Percentiles rank a stretch among this genome's conserved stretches.
phyloP scores from a whole-genome alignment of 2,797 vertebrate genomes.

The Vultur gryphus region DNA sequence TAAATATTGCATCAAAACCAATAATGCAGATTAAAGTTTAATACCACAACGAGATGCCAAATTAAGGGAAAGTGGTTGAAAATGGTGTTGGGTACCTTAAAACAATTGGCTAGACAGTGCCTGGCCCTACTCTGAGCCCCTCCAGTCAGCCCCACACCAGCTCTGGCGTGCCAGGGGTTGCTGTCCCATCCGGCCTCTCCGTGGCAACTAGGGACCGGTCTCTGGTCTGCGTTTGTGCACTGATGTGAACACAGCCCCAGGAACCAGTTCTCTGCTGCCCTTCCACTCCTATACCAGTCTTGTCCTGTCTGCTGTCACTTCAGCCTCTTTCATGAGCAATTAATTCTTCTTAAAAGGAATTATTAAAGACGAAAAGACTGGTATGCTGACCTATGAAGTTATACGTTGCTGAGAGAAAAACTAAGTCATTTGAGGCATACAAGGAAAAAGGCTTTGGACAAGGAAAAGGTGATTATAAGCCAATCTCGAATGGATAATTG shows the following conservation, averaged over 20 bases:
- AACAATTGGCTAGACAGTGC: background rate
- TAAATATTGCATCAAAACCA: slow-evolving; percentile 5
- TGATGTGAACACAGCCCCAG: background rate
- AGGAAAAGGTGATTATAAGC: background rate
- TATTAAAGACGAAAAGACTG: background rate
- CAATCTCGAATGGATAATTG: background rate
- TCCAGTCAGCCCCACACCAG: background rate
- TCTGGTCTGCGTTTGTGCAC: background rate
- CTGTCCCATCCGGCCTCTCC: background rate
- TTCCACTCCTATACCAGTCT: background rate
- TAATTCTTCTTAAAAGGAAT: background rate
- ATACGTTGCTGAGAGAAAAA: background rate
- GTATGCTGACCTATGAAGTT: background rate
- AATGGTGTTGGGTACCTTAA: background rate
- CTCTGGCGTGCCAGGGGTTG: background rate
- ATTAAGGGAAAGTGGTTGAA: background rate
- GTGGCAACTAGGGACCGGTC: background rate
- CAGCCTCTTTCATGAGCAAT: background rate
- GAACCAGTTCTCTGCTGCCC: background rate
- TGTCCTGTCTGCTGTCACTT: background rate
- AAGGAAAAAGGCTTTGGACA: background rate
- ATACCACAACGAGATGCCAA: background rate
- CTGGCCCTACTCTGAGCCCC: background rate
- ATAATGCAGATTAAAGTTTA: background rate
- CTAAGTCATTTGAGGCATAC: background rate